Evolutionary conservation across 92 coral and sea anemone species (phyloP).

Genomic region (Siderastrea radians): DNA sequence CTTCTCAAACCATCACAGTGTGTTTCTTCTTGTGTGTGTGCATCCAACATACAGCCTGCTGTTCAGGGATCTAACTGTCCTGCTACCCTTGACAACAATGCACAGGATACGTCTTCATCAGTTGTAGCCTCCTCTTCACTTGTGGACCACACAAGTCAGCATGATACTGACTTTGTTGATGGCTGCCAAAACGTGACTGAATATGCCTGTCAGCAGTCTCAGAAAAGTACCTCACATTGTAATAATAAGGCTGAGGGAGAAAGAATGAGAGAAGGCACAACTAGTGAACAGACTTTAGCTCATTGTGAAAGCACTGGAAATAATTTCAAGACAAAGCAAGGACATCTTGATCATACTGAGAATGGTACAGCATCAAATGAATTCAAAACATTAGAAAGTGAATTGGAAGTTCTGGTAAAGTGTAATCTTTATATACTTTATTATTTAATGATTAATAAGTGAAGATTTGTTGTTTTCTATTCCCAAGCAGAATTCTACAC

Average conservation of each 20-base stretch:
- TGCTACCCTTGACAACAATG: background rate
- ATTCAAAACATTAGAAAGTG: background rate
- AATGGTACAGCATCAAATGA: background rate
- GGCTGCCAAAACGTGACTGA: constrained; percentile 9
- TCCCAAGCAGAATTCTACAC: background rate
- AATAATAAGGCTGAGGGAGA: background rate
- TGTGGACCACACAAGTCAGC: background rate
- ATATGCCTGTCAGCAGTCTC: background rate
- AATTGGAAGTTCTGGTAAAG: constrained; percentile 4
- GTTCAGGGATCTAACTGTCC: no score
- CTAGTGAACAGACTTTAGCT: background rate
- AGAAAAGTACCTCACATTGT: background rate
- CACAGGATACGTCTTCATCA: background rate
- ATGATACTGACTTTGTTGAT: background rate
- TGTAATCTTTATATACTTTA: background rate
- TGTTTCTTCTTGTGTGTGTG: background rate
- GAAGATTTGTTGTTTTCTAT: background rate
- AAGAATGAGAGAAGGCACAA: background rate
- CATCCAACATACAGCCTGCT: no score
- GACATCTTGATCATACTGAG: background rate
- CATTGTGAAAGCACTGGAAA: background rate
- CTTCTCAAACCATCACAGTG: background rate
- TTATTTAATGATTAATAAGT: background rate
- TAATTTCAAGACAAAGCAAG: background rate
- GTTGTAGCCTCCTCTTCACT: background rate